Percentiles rank a stretch among this genome's conserved stretches.
phyloP scores from a whole-genome alignment of 2,888 invertebrate genomes.

The Trichogramma evanescens region DNA sequence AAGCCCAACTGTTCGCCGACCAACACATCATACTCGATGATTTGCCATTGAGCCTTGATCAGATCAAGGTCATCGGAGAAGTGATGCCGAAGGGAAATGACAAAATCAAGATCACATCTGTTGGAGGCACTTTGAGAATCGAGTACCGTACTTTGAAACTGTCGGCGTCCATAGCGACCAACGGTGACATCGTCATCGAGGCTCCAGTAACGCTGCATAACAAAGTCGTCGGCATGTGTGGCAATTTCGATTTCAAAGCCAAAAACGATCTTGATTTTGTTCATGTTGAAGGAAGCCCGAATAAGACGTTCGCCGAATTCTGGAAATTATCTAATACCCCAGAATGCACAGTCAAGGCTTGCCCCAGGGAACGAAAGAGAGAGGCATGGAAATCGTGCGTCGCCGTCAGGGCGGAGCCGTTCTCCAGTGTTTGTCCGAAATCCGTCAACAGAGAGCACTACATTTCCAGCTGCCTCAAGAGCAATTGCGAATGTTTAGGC shows the following conservation, averaged over 20 bases:
- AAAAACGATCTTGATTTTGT: constrained; percentile 59
- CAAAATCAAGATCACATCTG: constrained; percentile 52
- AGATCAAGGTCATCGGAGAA: constrained; percentile 29
- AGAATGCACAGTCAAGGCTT: constrained; percentile 39
- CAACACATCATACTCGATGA: constrained; percentile 37
- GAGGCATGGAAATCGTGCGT: constrained; percentile 64
- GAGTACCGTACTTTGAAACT: constrained; percentile 66
- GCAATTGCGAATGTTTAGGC: constrained; percentile 68
- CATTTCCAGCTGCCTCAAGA: constrained; percentile 64
- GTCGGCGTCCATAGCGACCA: constrained; percentile 64
- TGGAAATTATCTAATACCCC: constrained; percentile 50
- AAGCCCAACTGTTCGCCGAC: constrained; percentile 37
- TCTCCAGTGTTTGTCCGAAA: constrained; percentile 56
- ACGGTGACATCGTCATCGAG: constrained; percentile 65
- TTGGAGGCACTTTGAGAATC: constrained; percentile 65
- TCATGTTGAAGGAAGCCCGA: constrained; percentile 50
- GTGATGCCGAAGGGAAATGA: constrained; percentile 47
- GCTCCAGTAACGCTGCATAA: constrained; percentile 58
- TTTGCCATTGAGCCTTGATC: background rate
- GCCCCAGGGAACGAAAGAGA: constrained; percentile 57
- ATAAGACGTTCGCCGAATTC: constrained; percentile 65
- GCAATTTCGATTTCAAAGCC: constrained; percentile 62
- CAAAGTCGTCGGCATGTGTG: constrained; percentile 73
- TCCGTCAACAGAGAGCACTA: constrained; percentile 63
- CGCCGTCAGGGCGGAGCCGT: constrained; percentile 60